These are phyloP conservation scores for Laticauda colubrina DNA, from an alignment of 2,113 vertebrate genomes.

Conservation along the genomic window DNA sequence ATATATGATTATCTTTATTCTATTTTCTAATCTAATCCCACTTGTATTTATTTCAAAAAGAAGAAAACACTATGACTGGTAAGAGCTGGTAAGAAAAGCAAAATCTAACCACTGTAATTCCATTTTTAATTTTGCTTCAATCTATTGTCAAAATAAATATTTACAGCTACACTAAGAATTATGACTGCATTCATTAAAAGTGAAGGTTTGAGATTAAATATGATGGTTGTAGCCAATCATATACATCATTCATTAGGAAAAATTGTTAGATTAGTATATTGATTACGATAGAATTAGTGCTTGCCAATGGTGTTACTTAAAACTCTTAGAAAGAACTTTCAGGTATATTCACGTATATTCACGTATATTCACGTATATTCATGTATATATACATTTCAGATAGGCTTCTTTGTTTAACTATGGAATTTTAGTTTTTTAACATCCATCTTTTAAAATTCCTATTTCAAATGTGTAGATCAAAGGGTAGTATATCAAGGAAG, in stretches of 20 bases:
- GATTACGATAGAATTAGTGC: background rate
- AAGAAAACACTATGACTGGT: background rate
- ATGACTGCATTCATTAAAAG: background rate
- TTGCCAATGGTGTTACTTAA: background rate
- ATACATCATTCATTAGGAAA: background rate
- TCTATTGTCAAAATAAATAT: background rate
- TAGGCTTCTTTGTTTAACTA: background rate
- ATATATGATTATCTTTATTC: slow-evolving; percentile 22
- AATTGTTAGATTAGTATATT: background rate
- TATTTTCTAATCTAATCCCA: slow-evolving; percentile 27
- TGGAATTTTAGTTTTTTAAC: background rate
- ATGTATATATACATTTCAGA: background rate
- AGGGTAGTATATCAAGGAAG: background rate
- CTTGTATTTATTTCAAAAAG: slow-evolving; percentile 24
- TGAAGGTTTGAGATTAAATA: background rate
- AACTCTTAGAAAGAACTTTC: background rate
- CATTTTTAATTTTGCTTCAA: background rate
- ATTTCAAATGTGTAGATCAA: background rate
- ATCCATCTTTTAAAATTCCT: background rate
- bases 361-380: too few relatives aligned
- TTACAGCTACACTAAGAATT: background rate
- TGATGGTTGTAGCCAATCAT: background rate
- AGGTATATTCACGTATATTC: background rate
- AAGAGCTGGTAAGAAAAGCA: slow-evolving; percentile 10
- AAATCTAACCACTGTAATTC: background rate